Evolutionary conservation across 2,888 invertebrate genomes (phyloP).

Genomic region (Hyles lineata): DNA sequence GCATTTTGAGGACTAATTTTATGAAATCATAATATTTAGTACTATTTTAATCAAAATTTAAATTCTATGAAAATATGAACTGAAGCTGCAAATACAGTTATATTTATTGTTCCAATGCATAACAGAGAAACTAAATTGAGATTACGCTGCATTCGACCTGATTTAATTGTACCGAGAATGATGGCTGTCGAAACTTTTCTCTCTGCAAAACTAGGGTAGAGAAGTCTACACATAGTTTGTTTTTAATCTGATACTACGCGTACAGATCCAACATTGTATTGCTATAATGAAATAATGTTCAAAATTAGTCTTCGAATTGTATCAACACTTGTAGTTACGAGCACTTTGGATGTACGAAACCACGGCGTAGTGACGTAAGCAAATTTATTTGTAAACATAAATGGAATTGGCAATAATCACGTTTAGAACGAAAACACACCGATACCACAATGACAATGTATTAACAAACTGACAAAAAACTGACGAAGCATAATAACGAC

Average conservation of each 20-base stretch:
- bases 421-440: conserved; percentile 27
- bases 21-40: not conserved
- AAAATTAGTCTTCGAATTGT: conserved; percentile 34
- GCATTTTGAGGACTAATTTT: conserved; percentile 12
- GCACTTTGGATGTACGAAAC: conserved; percentile 58
- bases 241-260: not conserved
- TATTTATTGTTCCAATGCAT: not conserved
- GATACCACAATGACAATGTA: conserved; percentile 20
- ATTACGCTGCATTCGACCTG: conserved; percentile 14
- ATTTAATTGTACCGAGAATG: conserved; percentile 8
- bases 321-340: conserved; percentile 50
- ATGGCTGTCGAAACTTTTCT: conserved; percentile 36
- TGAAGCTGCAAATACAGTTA: too few species aligned
- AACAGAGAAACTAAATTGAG: not conserved
- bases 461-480: conserved; percentile 47
- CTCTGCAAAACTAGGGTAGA: not conserved
- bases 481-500: conserved; percentile 36
- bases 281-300: not conserved
- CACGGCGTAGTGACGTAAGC: conserved; percentile 43
- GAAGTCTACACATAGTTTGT: not conserved
- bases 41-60: not conserved
- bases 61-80: too few species aligned
- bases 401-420: conserved; percentile 45
- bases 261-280: not conserved
- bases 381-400: conserved; percentile 35